Evolutionary conservation across 1,140 invertebrate genomes (phyloP), one percentile per base, ranked within the genome.

Genomic region (Muscidifurax raptorellus): DNA sequence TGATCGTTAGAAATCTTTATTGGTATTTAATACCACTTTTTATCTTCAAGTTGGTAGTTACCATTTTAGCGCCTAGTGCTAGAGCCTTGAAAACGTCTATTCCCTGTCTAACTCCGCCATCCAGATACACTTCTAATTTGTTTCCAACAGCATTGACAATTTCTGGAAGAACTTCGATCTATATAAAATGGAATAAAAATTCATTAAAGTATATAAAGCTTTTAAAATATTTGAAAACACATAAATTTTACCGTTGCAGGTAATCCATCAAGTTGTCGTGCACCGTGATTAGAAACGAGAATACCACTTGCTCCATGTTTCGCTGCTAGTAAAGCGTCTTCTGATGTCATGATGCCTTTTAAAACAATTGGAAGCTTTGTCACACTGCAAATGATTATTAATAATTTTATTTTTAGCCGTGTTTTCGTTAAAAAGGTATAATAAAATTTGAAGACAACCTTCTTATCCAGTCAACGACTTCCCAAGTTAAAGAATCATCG

Each of bases 281-380:
- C 98, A 1, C 98, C 98, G 92, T 99, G 98, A 93, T 98, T 98
- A 0, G 98, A 99, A 18, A 99, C 97, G 9, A 97, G 93, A 67
- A 99, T 95, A 1, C 94, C 98, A 25, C 94, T 91, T 72, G 95
- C 96, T 15, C 97, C 97, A 75, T 95, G 92, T 89, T 97, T 93
- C 0, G 95, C 92, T 1, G 96, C 97, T 83, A 96, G 92, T 15
- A 95, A 86, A 0, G 98, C 98, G 94, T 99, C 98, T 89, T 98
- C 96, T 2, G 94, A 95, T 18, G 97, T 97, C 44, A 99, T 91
- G 81, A 99, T 95, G 28, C 98, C 98, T 94, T 99, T 99, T 0
- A 98, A 93, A 67, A 99, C 93, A 28, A 99, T 95, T 5, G 98
- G 97, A 25, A 99, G 90, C 9, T 94, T 94, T 0, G 97, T 98